Evolutionary conservation across 2,888 invertebrate species (phyloP).

Genomic region (Iphiclides podalirius): DNA sequence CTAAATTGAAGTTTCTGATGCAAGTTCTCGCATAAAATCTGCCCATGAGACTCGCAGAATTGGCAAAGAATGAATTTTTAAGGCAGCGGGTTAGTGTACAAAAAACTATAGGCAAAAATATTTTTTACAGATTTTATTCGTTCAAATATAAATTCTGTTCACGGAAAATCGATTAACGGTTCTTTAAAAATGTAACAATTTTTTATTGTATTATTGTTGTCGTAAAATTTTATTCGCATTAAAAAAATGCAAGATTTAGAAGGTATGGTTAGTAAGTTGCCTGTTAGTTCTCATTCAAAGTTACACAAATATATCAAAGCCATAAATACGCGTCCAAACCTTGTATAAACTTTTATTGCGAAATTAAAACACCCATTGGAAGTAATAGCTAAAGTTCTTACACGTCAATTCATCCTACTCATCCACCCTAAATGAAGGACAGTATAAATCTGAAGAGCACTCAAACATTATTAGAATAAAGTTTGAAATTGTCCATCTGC

Average conservation of each 20-base stretch:
- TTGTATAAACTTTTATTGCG: constrained; percentile 54
- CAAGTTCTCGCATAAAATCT: neutral
- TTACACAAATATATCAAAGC: too few species aligned
- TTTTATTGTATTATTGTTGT: too few species aligned
- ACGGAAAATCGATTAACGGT: too few species aligned
- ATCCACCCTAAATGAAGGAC: neutral
- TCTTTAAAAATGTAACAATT: too few species aligned
- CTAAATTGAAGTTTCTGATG: neutral
- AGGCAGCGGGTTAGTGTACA: neutral
- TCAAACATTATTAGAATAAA: constrained; percentile 4
- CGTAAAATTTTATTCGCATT: too few species aligned
- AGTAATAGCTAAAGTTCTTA: constrained; percentile 59
- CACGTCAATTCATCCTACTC: constrained; percentile 15
- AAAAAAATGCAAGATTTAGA: too few species aligned
- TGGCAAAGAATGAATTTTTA: neutral
- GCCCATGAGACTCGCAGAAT: neutral
- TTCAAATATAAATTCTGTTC: too few species aligned
- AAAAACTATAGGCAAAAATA: neutral
- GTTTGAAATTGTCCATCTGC: constrained; percentile 9
- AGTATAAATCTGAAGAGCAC: constrained; percentile 5
- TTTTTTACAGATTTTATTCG: neutral
- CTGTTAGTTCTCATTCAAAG: too few species aligned
- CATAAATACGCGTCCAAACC: constrained; percentile 41
- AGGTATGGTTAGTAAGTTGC: too few species aligned
- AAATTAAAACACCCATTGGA: constrained; percentile 62